Evolutionary conservation across 2,797 vertebrate genomes (phyloP).

Genomic region (Hafferia zeledoni): DNA sequence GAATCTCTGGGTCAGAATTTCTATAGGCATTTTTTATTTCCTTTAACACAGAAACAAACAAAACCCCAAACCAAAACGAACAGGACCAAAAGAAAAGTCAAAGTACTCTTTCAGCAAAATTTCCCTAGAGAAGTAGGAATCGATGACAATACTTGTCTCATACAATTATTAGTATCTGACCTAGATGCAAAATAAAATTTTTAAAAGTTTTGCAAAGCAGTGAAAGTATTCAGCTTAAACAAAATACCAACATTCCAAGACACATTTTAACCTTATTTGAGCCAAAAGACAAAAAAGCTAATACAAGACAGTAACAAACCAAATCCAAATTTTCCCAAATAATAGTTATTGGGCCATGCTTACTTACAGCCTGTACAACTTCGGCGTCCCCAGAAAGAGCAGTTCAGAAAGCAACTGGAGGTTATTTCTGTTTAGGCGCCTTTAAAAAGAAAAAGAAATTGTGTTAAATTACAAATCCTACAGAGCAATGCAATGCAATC

Average conservation of each 20-base stretch:
- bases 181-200: neutral
- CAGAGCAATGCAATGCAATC: slow-evolving; percentile 5
- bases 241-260: neutral
- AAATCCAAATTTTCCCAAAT: neutral
- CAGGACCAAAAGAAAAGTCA: neutral
- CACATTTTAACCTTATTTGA: neutral
- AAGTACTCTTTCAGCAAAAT: neutral
- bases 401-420: slow-evolving; percentile 95
- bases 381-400: slow-evolving; percentile 93
- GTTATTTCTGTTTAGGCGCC: slow-evolving; percentile 97
- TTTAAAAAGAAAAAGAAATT: slow-evolving; percentile 80
- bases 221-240: neutral
- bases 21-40: neutral
- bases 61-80: neutral
- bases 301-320: neutral
- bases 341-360: neutral
- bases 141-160: neutral
- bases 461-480: slow-evolving; percentile 60
- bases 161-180: neutral
- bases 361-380: slow-evolving; percentile 98
- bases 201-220: neutral
- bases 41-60: neutral
- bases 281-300: neutral
- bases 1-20: neutral
- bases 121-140: neutral